Evolutionary conservation across 2,888 invertebrate species (phyloP).

Genomic region (Drosophila basisetae): DNA sequence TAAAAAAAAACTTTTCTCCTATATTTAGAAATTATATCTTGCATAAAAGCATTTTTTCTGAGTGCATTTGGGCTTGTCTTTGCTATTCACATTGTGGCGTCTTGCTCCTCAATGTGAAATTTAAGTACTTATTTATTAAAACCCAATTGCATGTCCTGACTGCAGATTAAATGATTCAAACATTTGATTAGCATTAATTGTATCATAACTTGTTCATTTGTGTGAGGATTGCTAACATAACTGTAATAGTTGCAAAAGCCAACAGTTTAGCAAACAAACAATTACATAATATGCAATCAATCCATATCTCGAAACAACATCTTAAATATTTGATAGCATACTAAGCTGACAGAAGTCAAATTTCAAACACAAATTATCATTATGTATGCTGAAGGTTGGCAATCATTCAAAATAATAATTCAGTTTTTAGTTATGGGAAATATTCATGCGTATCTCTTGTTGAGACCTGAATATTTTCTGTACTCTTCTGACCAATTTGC

Average conservation of each 20-base stretch:
- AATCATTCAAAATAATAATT: slow-evolving; percentile 1
- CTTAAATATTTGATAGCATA: background rate
- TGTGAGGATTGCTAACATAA: background rate
- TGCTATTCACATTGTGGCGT: background rate
- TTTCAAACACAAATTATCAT: background rate
- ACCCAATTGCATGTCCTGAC: background rate
- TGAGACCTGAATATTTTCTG: slow-evolving; percentile 11
- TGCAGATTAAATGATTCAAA: too few relatives aligned
- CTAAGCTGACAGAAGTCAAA: background rate
- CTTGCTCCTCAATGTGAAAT: background rate
- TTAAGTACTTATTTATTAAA: background rate
- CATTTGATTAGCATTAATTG: background rate
- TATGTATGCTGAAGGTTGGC: background rate
- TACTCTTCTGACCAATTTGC: slow-evolving; percentile 22
- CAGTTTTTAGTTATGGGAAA: slow-evolving; percentile 7
- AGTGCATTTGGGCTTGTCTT: background rate
- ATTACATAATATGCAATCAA: background rate
- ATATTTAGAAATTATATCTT: background rate
- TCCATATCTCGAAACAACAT: background rate
- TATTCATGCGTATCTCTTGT: slow-evolving; percentile 18
- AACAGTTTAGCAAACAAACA: background rate
- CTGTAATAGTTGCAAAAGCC: background rate
- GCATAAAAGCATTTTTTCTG: background rate
- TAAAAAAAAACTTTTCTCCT: background rate
- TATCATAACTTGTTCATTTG: background rate